A percentile compares a stretch with the other conserved stretches of the same genome.
Conservation (phyloP, 2,797 vertebrate genomes). For the Xyrichtys novacula region DNA sequence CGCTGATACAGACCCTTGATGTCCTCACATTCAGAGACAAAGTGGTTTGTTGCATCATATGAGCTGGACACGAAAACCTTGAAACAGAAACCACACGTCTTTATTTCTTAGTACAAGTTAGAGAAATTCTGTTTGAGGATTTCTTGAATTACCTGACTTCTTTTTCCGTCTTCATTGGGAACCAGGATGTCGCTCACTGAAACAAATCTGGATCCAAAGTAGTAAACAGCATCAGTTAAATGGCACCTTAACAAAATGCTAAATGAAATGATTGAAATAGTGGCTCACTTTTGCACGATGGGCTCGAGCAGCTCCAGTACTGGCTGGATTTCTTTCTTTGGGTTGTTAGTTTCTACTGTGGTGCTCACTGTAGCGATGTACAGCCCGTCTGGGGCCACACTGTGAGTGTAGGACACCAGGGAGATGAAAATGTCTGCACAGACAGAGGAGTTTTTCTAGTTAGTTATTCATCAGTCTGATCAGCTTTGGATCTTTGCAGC, state of each 20-base stretch:
- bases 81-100: not conserved
- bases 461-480: not conserved
- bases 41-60: slow-evolving; percentile 81
- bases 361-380: slow-evolving; percentile 86
- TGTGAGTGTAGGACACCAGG: slow-evolving; percentile 81
- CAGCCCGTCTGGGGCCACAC: slow-evolving; percentile 82
- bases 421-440: slow-evolving; percentile 84
- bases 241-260: not conserved
- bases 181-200: slow-evolving; percentile 74
- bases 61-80: slow-evolving; percentile 86
- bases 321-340: slow-evolving; percentile 84
- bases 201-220: slow-evolving; percentile 73
- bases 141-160: slow-evolving; percentile 77
- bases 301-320: slow-evolving; percentile 84
- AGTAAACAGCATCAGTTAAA: not conserved
- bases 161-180: slow-evolving; percentile 81
- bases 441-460: not conserved
- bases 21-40: slow-evolving; percentile 81
- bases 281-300: slow-evolving; percentile 81
- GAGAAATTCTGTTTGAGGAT: not conserved
- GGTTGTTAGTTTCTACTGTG: slow-evolving; percentile 78
- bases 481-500: not conserved
- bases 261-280: not conserved
- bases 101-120: too few species aligned
- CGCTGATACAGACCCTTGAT: slow-evolving; percentile 83